Evolutionary conservation across 1,140 invertebrate genomes (phyloP).

Genomic region (Thaumatotibia leucotreta): DNA sequence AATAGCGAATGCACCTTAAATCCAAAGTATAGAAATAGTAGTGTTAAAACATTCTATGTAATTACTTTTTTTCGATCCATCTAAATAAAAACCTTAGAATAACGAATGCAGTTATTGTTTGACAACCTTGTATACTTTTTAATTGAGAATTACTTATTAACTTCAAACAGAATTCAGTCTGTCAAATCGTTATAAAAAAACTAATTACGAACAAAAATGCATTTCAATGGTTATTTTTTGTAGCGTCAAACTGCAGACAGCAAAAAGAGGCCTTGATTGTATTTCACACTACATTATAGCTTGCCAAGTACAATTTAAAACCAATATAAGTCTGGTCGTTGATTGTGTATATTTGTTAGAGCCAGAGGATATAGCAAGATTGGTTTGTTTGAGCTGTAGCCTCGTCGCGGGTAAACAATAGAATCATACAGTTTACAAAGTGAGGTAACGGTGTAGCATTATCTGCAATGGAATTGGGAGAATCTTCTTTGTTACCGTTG

Average conservation of each 20-base stretch:
- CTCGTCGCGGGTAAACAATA: not conserved
- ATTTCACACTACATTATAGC: not conserved
- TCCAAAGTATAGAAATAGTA: too few species aligned
- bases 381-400: too few species aligned
- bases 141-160: not conserved
- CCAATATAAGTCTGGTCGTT: not conserved
- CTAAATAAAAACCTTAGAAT: not conserved
- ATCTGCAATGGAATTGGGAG: not conserved
- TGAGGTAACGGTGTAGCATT: not conserved
- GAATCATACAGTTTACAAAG: not conserved
- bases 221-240: not conserved
- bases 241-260: not conserved
- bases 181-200: not conserved
- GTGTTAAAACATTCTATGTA: too few species aligned
- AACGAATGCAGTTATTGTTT: too few species aligned
- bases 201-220: not conserved
- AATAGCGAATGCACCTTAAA: too few species aligned
- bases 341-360: too few species aligned
- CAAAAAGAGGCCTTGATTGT: conserved; percentile 1
- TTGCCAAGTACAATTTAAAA: not conserved
- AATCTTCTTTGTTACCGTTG: not conserved
- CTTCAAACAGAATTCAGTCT: not conserved
- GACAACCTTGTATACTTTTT: not conserved
- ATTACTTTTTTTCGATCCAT: too few species aligned
- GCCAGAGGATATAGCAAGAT: too few species aligned